Evolutionary conservation across 2,888 invertebrate species (phyloP), one percentile per base, ranked within the genome.

Genomic region (Ophioninae sp.): DNA sequence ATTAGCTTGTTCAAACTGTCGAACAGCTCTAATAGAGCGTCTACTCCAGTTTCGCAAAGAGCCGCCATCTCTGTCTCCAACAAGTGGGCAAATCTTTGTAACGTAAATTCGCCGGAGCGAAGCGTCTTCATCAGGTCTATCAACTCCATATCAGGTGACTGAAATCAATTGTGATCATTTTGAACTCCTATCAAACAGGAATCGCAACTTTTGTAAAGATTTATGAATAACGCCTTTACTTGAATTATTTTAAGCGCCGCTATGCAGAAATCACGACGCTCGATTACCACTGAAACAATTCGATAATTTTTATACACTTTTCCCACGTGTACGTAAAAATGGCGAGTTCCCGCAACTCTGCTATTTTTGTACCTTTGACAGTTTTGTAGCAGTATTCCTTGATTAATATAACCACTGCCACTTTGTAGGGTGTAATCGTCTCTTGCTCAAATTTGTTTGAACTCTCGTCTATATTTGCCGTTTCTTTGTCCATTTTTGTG

Each of bases 141-240:
- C 85, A 96, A 95, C 81, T 96, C 95, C 94, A 97, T 95, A 90
- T 97, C 97, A 23, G 97, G 96, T 87, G 96, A 96, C 95, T 96
- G 93, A 83, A 93, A 93, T 79, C 90, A 23, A 69, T 30, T 30
- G 73, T 73, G 37, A 82, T 44, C 10, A 79, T 64, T 69, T 6
- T 68, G n/a, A 8, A 2, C 6, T 39, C 37, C 1, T n/a, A 2
- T 13, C n/a, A 8, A 0, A 13, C 6, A 13, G 44, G 20, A 67
- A 67, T 41, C 7, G 7, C n/a, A 8, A 13, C 6, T 41, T 67
- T 8, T 20, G 20, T 10, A 7, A 21, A 17, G 10, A 7, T 2
- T 37, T 7, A 17, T 6, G 50, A 17, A 13, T 17, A 5, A 50
- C 0, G 13, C 20, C 7, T 75, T 83, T 93, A 95, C 96, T 94